These are phyloP conservation scores for Bufo gargarizans DNA, from an alignment of 2,113 vertebrate genomes.

Conservation along the genomic window DNA sequence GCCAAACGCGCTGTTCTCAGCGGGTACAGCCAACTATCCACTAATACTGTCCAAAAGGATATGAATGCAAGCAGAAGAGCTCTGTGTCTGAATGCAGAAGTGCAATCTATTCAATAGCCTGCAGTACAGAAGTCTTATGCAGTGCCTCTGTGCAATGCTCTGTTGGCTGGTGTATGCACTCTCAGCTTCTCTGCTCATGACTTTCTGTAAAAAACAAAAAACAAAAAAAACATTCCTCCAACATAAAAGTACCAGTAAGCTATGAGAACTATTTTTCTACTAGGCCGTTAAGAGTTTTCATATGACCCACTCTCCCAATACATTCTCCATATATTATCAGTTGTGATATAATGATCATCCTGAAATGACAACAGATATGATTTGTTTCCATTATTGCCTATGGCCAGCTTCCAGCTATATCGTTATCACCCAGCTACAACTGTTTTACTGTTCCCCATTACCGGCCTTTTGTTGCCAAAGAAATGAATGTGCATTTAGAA, in stretches of 20 bases:
- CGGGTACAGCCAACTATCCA: too few relatives aligned
- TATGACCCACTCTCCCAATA: not conserved
- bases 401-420: not conserved
- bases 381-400: not conserved
- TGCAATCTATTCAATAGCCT: too few relatives aligned
- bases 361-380: not conserved
- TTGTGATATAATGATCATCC: not conserved
- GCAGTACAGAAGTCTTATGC: too few relatives aligned
- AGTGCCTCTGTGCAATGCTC: too few relatives aligned
- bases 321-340: not conserved
- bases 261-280: not conserved
- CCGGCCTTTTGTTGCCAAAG: not conserved
- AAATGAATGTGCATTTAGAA: conserved; percentile 3
- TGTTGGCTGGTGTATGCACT: not conserved
- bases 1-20: too few relatives aligned
- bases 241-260: not conserved
- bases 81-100: too few relatives aligned
- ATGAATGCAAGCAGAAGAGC: too few relatives aligned
- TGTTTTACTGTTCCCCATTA: not conserved
- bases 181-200: not conserved
- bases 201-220: not conserved
- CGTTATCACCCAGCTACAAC: not conserved
- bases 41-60: too few relatives aligned
- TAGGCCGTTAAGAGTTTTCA: not conserved
- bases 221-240: not conserved